phyloP scores from a whole-genome alignment of 2,888 invertebrate genomes.

The Acanthosepion esculentum region DNA sequence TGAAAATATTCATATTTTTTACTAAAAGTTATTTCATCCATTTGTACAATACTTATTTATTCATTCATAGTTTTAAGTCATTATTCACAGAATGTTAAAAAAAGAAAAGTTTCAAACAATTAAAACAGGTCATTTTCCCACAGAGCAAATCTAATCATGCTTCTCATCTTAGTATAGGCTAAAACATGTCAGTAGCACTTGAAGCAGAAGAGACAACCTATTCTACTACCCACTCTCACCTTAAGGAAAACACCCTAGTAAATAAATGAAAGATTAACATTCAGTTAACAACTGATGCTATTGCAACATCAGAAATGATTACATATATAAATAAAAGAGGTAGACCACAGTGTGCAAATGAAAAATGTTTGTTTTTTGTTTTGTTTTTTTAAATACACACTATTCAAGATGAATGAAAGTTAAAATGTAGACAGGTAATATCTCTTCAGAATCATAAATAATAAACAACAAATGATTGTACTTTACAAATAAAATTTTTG shows the following conservation, averaged over 20 bases:
- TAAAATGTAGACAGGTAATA: not conserved
- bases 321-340: not conserved
- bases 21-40: too few relatives aligned
- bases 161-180: not conserved
- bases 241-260: not conserved
- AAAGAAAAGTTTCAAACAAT: not conserved
- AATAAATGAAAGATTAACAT: not conserved
- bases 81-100: not conserved
- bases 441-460: too few relatives aligned
- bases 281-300: not conserved
- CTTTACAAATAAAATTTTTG: too few relatives aligned
- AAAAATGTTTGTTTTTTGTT: too few relatives aligned
- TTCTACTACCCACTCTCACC: not conserved
- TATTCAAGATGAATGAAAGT: not conserved
- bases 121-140: not conserved
- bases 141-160: not conserved
- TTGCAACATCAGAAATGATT: constrained; percentile 9
- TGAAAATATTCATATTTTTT: not conserved
- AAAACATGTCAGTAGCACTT: not conserved
- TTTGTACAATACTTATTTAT: too few relatives aligned
- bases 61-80: not conserved
- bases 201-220: not conserved
- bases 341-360: not conserved
- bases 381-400: not conserved
- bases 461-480: too few relatives aligned